Evolutionary conservation across 2,113 vertebrate genomes (phyloP), one percentile per base, ranked within the genome.

Genomic region (Hemicordylus capensis): DNA sequence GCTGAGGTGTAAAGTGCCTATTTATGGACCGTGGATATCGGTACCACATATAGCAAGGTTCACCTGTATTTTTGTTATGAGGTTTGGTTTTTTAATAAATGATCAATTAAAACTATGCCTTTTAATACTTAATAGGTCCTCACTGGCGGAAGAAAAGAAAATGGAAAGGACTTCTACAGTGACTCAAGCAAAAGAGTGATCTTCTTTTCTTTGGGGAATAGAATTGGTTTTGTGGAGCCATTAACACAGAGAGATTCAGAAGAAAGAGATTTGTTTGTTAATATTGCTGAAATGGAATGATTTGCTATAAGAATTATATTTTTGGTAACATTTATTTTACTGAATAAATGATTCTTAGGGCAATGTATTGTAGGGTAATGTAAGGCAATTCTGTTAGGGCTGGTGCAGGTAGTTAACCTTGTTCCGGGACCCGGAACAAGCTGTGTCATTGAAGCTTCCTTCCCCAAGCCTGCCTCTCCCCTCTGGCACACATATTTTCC

Each of bases 101-200:
- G 37, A 3, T 61, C 31, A 75, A 1, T 83, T 31, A 58, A 76
- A 46, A 51, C 0, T 54, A 17, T 88, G 3, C 31, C 86, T 77
- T 83, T 48, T 85, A 73, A 8, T 67, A 80, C n/a, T 90, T 81
- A 67, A 87, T 93, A 98, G 98, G 74, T 97, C 97, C 78, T 97
- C 95, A 78, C 0, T 97, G 69, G 95, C 95, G 80, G 97, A 98
- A 44, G 95, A 96, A 58, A 95, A 87, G 89, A 96, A 95, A 89
- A 93, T 91, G 54, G 98, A 98, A 93, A 98, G 91, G 56, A 91
- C 89, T 58, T 79, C 93, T 67, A 79, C 95, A 28, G 69, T 91
- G 28, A 87, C 95, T 76, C 97, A 95, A 83, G 93, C 91, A 90
- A 96, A 95, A 92, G 94, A 89, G 98, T 99, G 96, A 96, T 77